phyloP scores from a whole-genome alignment of 2,113 vertebrate species.

The Chamaea fasciata region DNA sequence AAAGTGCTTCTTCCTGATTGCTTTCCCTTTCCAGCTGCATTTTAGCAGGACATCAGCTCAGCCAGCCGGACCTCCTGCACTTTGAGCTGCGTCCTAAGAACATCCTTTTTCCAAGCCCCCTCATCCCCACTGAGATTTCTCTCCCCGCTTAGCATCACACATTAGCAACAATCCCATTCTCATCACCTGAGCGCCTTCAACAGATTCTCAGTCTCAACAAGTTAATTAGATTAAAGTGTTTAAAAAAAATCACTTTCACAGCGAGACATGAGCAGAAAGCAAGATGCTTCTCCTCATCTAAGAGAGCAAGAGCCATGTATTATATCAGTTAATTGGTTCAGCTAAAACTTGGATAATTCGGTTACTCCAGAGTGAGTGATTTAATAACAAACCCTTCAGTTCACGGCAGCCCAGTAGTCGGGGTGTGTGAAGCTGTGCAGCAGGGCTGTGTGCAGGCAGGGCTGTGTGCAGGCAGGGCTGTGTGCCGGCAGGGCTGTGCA shows the following conservation, averaged over 20 bases:
- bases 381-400: background rate
- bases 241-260: background rate
- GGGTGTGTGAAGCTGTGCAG: background rate
- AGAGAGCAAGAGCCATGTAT: background rate
- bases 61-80: background rate
- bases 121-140: background rate
- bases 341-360: background rate
- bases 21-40: background rate
- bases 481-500: background rate
- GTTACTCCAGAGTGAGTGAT: background rate
- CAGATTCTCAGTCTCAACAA: background rate
- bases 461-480: background rate
- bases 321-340: constrained; percentile 40
- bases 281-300: background rate
- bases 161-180: background rate
- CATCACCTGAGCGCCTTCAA: background rate
- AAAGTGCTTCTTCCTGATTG: background rate
- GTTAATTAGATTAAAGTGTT: constrained; percentile 36
- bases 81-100: background rate
- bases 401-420: background rate
- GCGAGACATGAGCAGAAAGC: constrained; percentile 2
- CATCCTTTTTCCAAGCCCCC: background rate
- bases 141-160: background rate
- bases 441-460: background rate
- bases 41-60: background rate